Percentiles rank a stretch among this genome's conserved stretches.
Conservation (phyloP, 2,888 invertebrate genomes). For the Bedellia somnulentella region DNA sequence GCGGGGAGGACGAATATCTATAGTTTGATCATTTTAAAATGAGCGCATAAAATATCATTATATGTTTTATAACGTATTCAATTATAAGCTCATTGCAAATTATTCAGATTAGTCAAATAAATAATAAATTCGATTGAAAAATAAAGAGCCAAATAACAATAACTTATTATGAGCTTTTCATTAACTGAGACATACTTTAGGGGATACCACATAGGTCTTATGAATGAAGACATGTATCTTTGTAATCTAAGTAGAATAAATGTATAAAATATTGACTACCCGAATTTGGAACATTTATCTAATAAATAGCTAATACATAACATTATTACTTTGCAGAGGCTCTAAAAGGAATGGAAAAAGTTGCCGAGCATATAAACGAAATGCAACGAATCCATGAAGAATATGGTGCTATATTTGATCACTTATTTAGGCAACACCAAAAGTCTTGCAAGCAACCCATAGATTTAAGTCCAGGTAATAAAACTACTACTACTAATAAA, state of each 20-base stretch:
- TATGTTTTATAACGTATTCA: no score
- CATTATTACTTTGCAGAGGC: constrained; percentile 69
- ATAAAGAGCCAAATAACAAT: no score
- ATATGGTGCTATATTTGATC: constrained; percentile 98
- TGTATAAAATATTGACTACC: no score
- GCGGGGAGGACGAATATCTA: no score
- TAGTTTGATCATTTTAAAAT: no score
- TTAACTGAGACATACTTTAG: neutral
- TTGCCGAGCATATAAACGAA: constrained; percentile 98
- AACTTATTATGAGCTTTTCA: neutral
- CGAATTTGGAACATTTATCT: no score
- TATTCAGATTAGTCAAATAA: no score
- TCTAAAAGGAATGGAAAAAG: constrained; percentile 96
- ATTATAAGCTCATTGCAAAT: no score
- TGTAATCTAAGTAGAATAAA: no score
- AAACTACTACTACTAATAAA: neutral
- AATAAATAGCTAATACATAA: neutral
- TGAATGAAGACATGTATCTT: no score
- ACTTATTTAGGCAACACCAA: constrained; percentile 92
- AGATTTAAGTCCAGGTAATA: constrained; percentile 83
- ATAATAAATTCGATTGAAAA: no score
- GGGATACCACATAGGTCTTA: neutral
- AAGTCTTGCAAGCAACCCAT: constrained; percentile 94
- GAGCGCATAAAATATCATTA: no score
- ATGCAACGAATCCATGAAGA: constrained; percentile 99